A percentile compares a stretch with the other conserved stretches of the same genome.
Conservation (phyloP, 2,888 invertebrate genomes). For the Nephrotoma guestfalica region DNA sequence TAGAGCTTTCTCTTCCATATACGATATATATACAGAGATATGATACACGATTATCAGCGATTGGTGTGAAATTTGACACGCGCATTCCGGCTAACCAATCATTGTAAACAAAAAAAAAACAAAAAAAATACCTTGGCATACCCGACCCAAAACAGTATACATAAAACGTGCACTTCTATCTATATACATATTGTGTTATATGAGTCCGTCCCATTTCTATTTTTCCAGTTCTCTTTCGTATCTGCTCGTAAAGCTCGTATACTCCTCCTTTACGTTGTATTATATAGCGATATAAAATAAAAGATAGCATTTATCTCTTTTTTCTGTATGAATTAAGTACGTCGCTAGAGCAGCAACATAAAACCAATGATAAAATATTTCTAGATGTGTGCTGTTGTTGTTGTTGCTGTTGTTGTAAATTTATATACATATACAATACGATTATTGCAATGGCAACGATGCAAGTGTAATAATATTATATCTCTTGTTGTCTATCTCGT, state of each 20-base stretch:
- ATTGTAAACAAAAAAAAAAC: not conserved
- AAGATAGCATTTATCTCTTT: not conserved
- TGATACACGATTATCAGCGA: not conserved
- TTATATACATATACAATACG: not conserved
- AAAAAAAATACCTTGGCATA: not conserved
- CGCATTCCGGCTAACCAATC: slow-evolving; percentile 3
- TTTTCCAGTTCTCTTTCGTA: not conserved
- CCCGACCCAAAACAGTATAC: not conserved
- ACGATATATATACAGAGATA: too few relatives aligned
- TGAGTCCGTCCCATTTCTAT: not conserved
- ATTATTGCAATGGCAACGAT: not conserved
- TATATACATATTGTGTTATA: not conserved
- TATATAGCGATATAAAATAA: not conserved
- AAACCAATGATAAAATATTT: not conserved
- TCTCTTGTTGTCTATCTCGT: not conserved
- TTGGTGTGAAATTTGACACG: slow-evolving; percentile 7
- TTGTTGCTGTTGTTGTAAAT: not conserved
- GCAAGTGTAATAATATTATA: not conserved
- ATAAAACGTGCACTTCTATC: not conserved
- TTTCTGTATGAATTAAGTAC: not conserved
- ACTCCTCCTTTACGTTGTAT: not conserved
- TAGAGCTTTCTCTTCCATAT: not conserved
- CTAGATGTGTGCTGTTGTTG: not conserved
- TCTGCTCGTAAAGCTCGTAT: not conserved
- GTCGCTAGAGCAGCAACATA: not conserved